Evolutionary conservation across 2,113 vertebrate genomes (phyloP).

Genomic region (Semicossyphus pulcher): DNA sequence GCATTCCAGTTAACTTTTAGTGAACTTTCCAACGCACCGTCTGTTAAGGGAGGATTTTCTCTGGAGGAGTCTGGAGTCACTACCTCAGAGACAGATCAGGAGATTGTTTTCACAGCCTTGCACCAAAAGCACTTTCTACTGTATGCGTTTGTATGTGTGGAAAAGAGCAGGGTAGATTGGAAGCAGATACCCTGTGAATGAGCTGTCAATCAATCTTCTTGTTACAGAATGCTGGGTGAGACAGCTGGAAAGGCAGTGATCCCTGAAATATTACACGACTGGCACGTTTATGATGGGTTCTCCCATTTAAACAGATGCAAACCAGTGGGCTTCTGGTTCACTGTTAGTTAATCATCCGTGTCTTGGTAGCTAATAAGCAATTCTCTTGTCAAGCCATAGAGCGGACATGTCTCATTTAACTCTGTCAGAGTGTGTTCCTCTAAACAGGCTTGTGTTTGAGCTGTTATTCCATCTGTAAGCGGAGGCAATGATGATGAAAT

Average conservation of each 20-base stretch:
- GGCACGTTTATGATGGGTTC: constrained; percentile 25
- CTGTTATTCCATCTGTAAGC: constrained; percentile 44
- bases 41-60: constrained; percentile 1
- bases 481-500: constrained; percentile 61
- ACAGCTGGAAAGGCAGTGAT: constrained; percentile 50
- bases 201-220: constrained; percentile 48
- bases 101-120: constrained; percentile 36
- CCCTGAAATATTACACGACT: constrained; percentile 17
- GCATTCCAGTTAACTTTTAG: constrained; percentile 1
- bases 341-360: constrained; percentile 52
- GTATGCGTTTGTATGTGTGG: constrained; percentile 31
- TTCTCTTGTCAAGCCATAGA: constrained; percentile 37
- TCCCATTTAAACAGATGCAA: constrained; percentile 44
- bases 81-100: constrained; percentile 19
- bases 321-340: constrained; percentile 20
- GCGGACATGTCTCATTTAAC: constrained; percentile 60
- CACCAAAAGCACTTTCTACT: constrained; percentile 22
- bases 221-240: constrained; percentile 24
- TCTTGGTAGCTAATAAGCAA: constrained; percentile 54
- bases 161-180: constrained; percentile 27
- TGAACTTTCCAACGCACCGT: background rate
- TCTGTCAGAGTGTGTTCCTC: constrained; percentile 52
- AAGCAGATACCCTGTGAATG: constrained; percentile 35
- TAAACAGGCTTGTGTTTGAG: constrained; percentile 33
- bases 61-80: constrained; percentile 24